phyloP scores from a whole-genome alignment of 2,113 vertebrate species.

The Orycteropus afer region DNA sequence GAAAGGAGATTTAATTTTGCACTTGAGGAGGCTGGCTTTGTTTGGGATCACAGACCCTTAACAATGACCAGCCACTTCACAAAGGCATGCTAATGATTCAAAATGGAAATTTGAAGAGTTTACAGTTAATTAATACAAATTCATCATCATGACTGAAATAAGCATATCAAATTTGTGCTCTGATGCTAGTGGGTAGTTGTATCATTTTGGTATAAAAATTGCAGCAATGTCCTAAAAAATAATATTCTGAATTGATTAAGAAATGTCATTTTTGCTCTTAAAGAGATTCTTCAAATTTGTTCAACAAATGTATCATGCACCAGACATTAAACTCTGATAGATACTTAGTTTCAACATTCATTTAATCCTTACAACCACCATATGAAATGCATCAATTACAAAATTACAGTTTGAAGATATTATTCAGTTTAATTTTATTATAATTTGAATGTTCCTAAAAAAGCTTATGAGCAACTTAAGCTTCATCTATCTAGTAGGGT shows the following conservation, averaged over 20 bases:
- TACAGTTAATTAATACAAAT: not conserved
- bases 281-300: conserved; percentile 29
- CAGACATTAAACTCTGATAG: not conserved
- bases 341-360: not conserved
- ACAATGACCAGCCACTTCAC: not conserved
- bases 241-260: not conserved
- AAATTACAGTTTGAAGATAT: conserved; percentile 12
- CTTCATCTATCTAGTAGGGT: conserved; percentile 8
- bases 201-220: not conserved
- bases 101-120: not conserved
- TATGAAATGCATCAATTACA: conserved; percentile 1
- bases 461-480: conserved; percentile 36
- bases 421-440: conserved; percentile 38
- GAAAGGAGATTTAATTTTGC: conserved; percentile 27
- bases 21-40: not conserved
- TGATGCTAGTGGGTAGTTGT: not conserved
- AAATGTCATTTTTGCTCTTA: conserved; percentile 19
- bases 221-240: not conserved
- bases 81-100: not conserved
- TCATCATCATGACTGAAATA: not conserved
- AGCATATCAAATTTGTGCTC: not conserved
- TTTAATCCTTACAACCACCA: conserved; percentile 18
- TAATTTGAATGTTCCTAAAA: conserved; percentile 47
- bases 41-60: not conserved
- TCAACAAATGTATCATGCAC: not conserved